Percentiles rank a stretch among this genome's conserved stretches.
Evolutionary conservation across 2,797 vertebrate genomes (phyloP).

Genomic region (Gallinago nigripennis): DNA sequence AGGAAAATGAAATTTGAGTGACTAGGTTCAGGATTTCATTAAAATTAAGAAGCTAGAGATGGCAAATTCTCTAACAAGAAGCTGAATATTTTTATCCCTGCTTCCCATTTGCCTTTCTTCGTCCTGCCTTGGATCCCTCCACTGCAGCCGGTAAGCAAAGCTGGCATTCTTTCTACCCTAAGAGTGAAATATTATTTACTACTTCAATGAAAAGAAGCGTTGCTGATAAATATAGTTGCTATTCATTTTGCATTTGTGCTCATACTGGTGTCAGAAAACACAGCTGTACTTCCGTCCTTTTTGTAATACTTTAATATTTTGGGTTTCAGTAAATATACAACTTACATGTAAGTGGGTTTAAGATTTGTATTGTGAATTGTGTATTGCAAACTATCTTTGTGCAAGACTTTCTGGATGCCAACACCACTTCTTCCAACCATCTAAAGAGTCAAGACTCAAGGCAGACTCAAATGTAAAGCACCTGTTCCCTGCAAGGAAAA

Average conservation of each 20-base stretch:
- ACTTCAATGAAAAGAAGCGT: background rate
- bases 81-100: background rate
- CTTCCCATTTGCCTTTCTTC: background rate
- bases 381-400: background rate
- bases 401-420: background rate
- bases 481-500: background rate
- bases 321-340: background rate
- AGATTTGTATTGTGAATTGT: background rate
- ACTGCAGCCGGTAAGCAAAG: background rate
- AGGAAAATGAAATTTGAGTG: background rate
- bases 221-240: background rate
- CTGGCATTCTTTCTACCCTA: background rate
- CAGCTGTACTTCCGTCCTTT: background rate
- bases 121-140: background rate
- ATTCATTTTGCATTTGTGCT: background rate
- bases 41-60: background rate
- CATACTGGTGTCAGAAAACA: background rate
- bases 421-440: background rate
- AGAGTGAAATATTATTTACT: background rate
- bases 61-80: background rate
- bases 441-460: background rate
- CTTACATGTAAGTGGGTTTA: background rate
- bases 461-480: background rate
- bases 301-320: background rate
- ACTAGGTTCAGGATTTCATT: background rate